Evolutionary conservation across 2,888 invertebrate species (phyloP).

Genomic region (Chromoteleia sp.): DNA sequence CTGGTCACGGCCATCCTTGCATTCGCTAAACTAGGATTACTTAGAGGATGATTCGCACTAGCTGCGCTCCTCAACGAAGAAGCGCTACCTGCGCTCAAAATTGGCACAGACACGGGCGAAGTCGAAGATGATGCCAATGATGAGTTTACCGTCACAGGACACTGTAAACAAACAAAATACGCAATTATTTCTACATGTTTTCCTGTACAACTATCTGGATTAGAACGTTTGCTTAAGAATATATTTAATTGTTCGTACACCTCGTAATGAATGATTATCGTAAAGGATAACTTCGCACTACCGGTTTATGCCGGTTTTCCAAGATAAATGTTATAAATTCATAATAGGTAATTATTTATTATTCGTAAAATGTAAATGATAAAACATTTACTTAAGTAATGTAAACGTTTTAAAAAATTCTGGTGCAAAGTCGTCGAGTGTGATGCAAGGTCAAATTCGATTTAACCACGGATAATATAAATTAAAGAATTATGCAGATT

Average conservation of each 20-base stretch:
- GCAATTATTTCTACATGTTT: no score
- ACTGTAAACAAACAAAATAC: conserved; percentile 75
- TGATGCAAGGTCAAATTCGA: neutral
- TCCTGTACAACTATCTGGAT: no score
- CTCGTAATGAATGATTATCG: no score
- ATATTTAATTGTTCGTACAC: no score
- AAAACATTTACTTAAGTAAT: neutral
- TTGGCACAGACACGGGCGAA: conserved; percentile 78
- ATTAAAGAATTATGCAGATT: conserved; percentile 1
- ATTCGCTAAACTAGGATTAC: conserved; percentile 81
- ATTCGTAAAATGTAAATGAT: no score
- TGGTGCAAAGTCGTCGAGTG: neutral
- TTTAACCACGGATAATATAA: neutral
- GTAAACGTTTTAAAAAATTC: neutral
- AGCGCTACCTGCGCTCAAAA: conserved; percentile 77
- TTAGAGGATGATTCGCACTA: conserved; percentile 77
- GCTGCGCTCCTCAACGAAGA: conserved; percentile 78
- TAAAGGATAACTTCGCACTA: no score
- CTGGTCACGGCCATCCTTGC: conserved; percentile 85
- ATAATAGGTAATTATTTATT: no score
- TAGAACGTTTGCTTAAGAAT: no score
- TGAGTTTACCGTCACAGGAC: conserved; percentile 83
- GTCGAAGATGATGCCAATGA: conserved; percentile 81
- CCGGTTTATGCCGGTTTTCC: no score
- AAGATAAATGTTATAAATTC: no score